A percentile compares a stretch with the other conserved stretches of the same genome.
Conservation (phyloP, 2,797 vertebrate species). For the Crocidura indochinensis region DNA sequence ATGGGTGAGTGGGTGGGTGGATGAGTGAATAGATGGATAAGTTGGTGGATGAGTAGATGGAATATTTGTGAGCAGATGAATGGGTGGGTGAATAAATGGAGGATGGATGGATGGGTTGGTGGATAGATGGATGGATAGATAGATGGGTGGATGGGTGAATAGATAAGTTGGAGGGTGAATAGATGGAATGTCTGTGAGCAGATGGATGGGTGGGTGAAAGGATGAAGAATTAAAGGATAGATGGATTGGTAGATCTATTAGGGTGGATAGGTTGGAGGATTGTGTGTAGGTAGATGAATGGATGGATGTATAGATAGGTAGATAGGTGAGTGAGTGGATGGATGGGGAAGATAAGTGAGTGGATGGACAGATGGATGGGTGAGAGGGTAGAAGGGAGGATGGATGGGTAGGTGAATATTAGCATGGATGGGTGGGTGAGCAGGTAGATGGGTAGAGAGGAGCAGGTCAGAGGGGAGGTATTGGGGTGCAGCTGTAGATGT, state of each 20-base stretch:
- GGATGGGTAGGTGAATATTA: no score
- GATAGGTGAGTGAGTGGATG: neutral
- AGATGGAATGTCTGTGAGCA: no score
- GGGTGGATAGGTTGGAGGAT: neutral
- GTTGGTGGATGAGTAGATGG: neutral
- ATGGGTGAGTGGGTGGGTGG: neutral
- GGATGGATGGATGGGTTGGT: no score
- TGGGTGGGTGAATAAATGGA: neutral
- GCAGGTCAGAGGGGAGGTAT: no score
- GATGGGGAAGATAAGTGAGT: neutral
- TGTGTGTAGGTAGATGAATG: neutral
- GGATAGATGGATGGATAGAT: no score
- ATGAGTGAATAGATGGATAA: accelerated
- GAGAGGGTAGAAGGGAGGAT: neutral
- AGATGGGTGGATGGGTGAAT: neutral
- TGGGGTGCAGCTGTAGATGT: no score
- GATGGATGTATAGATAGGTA: neutral
- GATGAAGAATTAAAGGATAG: no score
- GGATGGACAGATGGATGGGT: neutral
- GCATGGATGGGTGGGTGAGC: neutral
- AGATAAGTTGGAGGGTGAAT: no score
- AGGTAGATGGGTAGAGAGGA: no score
- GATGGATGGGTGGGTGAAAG: neutral
- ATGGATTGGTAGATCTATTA: neutral
- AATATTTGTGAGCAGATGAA: neutral